Evolutionary conservation across 2,797 vertebrate species (phyloP), one percentile per base, ranked within the genome.

Genomic region (Lemur catta): DNA sequence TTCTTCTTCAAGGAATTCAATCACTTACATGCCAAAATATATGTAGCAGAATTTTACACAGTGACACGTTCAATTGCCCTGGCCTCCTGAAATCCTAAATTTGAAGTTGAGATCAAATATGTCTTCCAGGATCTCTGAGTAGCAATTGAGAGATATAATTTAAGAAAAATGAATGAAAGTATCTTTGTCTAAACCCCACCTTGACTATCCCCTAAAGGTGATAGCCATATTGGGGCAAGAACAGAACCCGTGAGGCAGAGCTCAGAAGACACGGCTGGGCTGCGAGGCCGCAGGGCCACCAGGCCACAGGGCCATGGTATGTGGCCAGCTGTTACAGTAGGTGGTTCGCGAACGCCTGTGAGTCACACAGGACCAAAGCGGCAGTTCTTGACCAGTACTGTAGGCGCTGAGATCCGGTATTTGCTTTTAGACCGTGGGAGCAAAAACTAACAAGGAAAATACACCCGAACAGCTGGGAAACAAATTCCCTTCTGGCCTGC

Each of bases 321-420:
- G 22, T 15, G 65, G 63, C 96, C 92, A 94, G 95, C 90, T 87
- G 91, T 88, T 92, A 76, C 52, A 48, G 95, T 24, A 91, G 52
- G 3, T 69, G 96, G n/a, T n/a, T 96, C 67, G 72, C 80, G 82
- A 14, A 46, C 87, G 71, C 89, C 97, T 81, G 50, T 89, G 95
- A 98, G 96, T 98, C 97, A 98, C 81, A 11, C 2, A 4, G 15
- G 1, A 95, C 90, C 8, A 78, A 72, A 93, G 85, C 84, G 28
- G 3, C 94, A 50, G 91, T 67, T 91, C 93, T 85, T 57, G 95
- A 95, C 48, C 84, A 86, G 94, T n/a, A 7, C 96, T 71, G 97
- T 78, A 96, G 97, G 93, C 81, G 52, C 96, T 0, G 0, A 59
- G 75, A 97, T 84, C 96, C 12, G 7, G 92, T 61, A 82, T 96